phyloP scores from a whole-genome alignment of 2,888 invertebrate genomes.

The Lymantria dispar region DNA sequence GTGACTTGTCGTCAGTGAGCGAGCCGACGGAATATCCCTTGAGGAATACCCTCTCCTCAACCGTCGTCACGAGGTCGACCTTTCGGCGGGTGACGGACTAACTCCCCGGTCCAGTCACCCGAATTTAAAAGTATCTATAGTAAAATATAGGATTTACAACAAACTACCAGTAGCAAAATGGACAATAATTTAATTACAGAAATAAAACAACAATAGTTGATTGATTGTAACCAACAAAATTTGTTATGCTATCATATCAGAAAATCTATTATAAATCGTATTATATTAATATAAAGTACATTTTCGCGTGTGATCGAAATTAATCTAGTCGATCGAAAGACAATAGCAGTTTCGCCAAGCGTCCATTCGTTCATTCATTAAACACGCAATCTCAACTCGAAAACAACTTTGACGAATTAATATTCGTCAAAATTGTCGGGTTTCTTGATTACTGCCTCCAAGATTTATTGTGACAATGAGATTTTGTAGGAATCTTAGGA shows the following conservation, averaged over 20 bases:
- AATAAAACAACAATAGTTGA: conserved; percentile 32
- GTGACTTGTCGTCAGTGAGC: no score
- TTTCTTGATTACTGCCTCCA: conserved; percentile 59
- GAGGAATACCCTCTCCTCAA: no score
- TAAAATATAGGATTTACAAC: background rate
- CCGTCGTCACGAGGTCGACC: no score
- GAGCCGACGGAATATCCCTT: no score
- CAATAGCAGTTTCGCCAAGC: conserved; percentile 33
- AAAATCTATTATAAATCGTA: conserved; percentile 7
- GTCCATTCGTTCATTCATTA: conserved; percentile 57
- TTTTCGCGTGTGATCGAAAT: conserved; percentile 10
- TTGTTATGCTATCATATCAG: conserved; percentile 17
- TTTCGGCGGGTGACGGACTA: no score
- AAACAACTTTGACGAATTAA: conserved; percentile 72
- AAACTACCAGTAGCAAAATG: conserved; percentile 3
- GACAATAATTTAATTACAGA: conserved; percentile 28
- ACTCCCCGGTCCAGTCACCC: no score
- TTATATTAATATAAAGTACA: background rate
- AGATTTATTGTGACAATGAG: conserved; percentile 27
- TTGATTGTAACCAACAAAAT: conserved; percentile 31
- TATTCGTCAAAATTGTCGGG: conserved; percentile 68
- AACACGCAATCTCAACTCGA: conserved; percentile 71
- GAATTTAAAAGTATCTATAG: background rate
- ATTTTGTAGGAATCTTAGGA: background rate
- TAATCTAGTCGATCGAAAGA: conserved; percentile 31